Evolutionary conservation across 1,140 invertebrate species (phyloP), one percentile per base, ranked within the genome.

Genomic region (Ylistrum balloti): DNA sequence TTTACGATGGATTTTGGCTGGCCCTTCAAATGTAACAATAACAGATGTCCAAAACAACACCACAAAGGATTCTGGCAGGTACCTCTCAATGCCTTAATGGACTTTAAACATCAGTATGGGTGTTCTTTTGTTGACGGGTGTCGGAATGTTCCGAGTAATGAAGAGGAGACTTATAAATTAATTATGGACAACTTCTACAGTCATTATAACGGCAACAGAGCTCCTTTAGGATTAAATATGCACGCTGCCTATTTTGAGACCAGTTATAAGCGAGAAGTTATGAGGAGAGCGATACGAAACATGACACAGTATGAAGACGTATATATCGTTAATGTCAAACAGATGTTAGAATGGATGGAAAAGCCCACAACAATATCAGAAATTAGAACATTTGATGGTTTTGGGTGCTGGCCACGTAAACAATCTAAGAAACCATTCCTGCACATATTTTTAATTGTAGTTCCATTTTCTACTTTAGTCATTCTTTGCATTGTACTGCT

Each of bases 161-260:
- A 92, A 32, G 88, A 89, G 20, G 91, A 93, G 33, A 90, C 93
- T 17, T 92, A 93, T 33, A 87, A 93, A 85, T 95, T 93, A 85
- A 87, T 95, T 20, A 92, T 89, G 89, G 88, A 93, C 15, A 95
- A 95, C 86, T 95, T 95, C 87, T 38, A 91, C 11, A 90, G 91
- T 32, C 87, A 90, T 20, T 95, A 95, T 86, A 91, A 92, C 13
- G 92, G 92, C 3, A 94, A 93, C 56, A 88, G 92, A 32, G 93
- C 94, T 13, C 95, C 95, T 13, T 90, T 95, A 33, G 94, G 94
- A 20, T 90, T 95, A 33, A 90, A 95, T 85, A 93, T 95, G 90
- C 94, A 95, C 88, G 94, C 93, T 0, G 90, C 92, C 17, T 95
- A 94, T 94, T 94, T 95, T 90, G 22, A 90, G 11, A 89, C 87